Base-by-base conservation (phyloP, 1,140 invertebrate species). In the Caerostris darwini region DNA sequence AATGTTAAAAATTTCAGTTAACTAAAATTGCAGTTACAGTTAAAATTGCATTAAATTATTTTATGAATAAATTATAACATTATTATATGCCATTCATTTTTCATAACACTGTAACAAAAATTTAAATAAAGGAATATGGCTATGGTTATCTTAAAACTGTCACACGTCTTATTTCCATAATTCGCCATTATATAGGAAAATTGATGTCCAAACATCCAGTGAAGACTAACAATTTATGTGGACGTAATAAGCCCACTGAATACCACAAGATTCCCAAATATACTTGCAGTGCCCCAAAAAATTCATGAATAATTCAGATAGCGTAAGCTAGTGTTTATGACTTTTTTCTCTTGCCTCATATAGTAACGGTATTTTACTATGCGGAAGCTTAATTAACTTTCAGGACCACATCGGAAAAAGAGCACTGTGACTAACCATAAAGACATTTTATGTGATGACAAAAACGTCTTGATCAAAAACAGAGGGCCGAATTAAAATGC, bases 281-380 rank as follows among this genome's bases (percentile, higher is more conserved):
- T 69, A 69, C 34, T 8, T 50, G 12, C 58, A 7, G 10, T 4
- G 34, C 12, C 85, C 8, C 58, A 87, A 87, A 89, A 89, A 69
- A 69, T 83, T 69, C 61, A 89, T 89, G 87, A 89, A 89, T 89
- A 89, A 89, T 89, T 89, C 87, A 89, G 54, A 71, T 14, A 8
- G 50, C 19, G 87, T 89, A 89, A 89, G 85, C 57, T 85, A 53
- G 34, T 87, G 58, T 59, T 87, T 59, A 89, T 34, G 59, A 14
- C 64, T 56, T 69, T n/a, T 69, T 89, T 14, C 17, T 50, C 10
- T 57, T n/a, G 50, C 56, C 59, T 7, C 14, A 54, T 69, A 50
- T 89, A 17, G 58, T 61, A n/a, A 89, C 61, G 53, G 64, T 54
- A 19, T 69, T 89, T 89, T 89, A 71, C 14, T 89, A 61, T 0